A percentile compares a stretch with the other conserved stretches of the same genome.
phyloP scores from a whole-genome alignment of 1,140 invertebrate genomes.

The Diorhabda sublineata region DNA sequence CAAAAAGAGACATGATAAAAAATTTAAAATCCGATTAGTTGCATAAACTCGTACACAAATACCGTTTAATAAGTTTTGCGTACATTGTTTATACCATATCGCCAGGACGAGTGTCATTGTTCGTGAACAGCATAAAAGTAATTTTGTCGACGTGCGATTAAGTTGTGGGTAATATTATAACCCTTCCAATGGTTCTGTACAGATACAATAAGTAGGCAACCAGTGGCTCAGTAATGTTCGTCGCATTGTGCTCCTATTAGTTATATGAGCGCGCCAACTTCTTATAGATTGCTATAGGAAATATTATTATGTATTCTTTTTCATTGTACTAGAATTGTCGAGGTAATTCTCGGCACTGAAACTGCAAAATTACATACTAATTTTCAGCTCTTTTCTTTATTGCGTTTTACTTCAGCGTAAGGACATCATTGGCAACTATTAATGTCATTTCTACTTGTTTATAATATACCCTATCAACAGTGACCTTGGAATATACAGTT shows the following conservation, averaged over 20 bases:
- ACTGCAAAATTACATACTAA: conserved; percentile 11
- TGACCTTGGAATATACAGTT: conserved; percentile 36
- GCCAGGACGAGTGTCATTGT: background rate
- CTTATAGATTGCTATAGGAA: background rate
- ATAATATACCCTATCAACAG: conserved; percentile 23
- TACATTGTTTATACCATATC: too few species aligned
- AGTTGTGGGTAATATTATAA: background rate
- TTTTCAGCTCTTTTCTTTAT: conserved; percentile 10
- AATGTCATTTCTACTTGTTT: conserved; percentile 14
- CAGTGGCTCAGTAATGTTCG: background rate
- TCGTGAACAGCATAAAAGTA: background rate
- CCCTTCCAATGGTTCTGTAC: background rate
- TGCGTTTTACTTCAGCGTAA: conserved; percentile 10
- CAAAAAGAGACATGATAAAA: too few species aligned
- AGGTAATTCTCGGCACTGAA: background rate
- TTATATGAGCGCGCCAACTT: background rate
- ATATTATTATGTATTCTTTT: background rate
- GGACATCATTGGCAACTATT: conserved; percentile 10
- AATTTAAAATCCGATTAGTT: too few species aligned
- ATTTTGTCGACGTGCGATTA: background rate
- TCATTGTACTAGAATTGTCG: background rate
- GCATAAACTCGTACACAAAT: too few species aligned
- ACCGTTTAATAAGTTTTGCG: too few species aligned
- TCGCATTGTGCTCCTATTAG: background rate
- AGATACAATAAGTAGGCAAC: background rate